These are phyloP conservation scores for Sterrhoptilus dennistouni DNA, from an alignment of 2,113 vertebrate species.

Conservation along the genomic window DNA sequence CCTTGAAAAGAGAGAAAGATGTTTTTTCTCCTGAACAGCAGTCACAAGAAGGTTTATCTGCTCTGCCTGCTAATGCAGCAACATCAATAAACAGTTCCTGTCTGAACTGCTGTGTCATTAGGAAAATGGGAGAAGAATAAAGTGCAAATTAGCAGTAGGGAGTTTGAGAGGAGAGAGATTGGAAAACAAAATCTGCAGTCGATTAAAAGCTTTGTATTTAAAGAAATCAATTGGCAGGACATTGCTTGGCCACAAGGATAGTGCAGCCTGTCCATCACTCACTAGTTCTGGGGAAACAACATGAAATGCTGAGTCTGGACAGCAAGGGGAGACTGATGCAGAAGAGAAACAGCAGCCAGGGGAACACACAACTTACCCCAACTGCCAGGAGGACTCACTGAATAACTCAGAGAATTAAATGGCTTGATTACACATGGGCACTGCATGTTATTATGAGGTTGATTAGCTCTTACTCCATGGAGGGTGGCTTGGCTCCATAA, in stretches of 20 bases:
- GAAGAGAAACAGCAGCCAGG: not conserved
- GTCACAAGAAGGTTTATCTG: conserved; percentile 14
- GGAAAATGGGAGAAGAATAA: conserved; percentile 48
- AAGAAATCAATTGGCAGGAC: conserved; percentile 51
- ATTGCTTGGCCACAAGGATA: not conserved
- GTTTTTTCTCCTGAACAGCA: not conserved
- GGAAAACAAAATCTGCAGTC: conserved; percentile 32
- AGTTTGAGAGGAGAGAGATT: not conserved
- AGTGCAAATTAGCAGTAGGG: not conserved
- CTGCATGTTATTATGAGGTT: not conserved
- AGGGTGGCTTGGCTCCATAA: not conserved
- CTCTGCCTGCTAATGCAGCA: conserved; percentile 25
- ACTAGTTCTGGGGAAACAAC: not conserved
- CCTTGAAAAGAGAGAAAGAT: not conserved
- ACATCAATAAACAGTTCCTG: conserved; percentile 53
- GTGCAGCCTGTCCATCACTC: not conserved
- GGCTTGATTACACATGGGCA: not conserved
- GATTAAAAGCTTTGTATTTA: conserved; percentile 59
- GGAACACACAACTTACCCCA: not conserved
- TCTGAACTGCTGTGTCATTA: conserved; percentile 59
- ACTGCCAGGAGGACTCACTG: conserved; percentile 35
- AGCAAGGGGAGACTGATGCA: not conserved
- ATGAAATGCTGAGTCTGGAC: not conserved
- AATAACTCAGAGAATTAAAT: conserved; percentile 62
- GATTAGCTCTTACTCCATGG: not conserved